phyloP scores from a whole-genome alignment of 2,113 vertebrate genomes.

The Dasyornis broadbenti region DNA sequence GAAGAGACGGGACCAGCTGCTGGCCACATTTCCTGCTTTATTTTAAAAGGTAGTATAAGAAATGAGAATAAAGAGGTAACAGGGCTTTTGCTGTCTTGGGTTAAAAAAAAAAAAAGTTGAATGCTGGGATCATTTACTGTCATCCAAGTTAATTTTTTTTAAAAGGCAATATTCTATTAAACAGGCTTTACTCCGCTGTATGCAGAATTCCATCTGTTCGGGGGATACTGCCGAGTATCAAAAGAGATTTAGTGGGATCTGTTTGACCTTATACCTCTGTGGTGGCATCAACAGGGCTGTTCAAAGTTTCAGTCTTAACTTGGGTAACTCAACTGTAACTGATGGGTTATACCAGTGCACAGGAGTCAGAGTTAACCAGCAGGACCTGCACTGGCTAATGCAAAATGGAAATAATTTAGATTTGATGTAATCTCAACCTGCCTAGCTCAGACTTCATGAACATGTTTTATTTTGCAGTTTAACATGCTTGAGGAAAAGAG shows the following conservation, averaged over 20 bases:
- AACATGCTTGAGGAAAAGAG: neutral
- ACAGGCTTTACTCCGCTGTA: neutral
- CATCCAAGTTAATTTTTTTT: neutral
- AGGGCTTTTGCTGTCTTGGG: constrained; percentile 76
- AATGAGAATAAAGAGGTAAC: constrained; percentile 83
- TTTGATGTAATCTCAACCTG: neutral
- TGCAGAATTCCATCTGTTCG: constrained; percentile 6
- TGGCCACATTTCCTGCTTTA: constrained; percentile 94
- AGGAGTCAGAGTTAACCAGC: neutral
- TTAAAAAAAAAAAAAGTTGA: constrained; percentile 51
- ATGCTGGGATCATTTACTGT: constrained; percentile 63
- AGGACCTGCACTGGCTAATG: neutral
- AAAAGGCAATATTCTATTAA: neutral
- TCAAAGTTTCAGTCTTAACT: neutral
- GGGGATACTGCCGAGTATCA: neutral
- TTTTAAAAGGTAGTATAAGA: constrained; percentile 98
- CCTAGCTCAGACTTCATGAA: neutral
- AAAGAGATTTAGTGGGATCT: neutral
- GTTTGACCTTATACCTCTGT: neutral
- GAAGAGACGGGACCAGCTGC: constrained; percentile 97
- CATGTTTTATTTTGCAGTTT: neutral
- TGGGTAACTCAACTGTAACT: neutral
- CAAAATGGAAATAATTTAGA: neutral
- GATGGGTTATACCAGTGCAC: neutral
- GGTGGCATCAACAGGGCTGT: neutral